Evolutionary conservation across 2,113 vertebrate species (phyloP), one percentile per base, ranked within the genome.

Genomic region (Phainopepla nitens): DNA sequence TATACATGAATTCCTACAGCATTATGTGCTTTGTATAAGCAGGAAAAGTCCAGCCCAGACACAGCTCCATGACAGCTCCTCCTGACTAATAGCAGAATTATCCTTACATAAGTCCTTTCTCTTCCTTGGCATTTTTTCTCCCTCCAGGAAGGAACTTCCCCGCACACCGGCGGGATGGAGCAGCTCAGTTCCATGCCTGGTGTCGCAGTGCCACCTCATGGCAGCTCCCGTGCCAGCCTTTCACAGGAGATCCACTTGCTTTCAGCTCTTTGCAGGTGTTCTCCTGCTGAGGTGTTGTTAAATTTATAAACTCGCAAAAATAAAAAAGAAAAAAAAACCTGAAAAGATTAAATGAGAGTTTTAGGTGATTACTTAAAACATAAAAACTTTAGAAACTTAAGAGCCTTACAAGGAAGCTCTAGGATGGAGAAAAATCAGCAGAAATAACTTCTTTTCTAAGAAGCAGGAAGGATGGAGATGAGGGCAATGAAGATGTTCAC

Each of bases 151-250:
- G 77, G 66, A 64, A 65, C 85, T 83, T 27, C 53, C 44, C n/a
- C 2, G 33, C 61, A 13, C 66, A 50, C 53, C 70, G 29, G 42
- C 27, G 13, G 49, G 80, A 31, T 7, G 53, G 22, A 15, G 20
- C 1, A 2, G 79, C 71, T 39, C 79, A 11, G 12, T 25, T 35
- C 94, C 96, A 96, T 98, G 96, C 93, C 79, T 92, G 88, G 81
- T 97, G 97, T 73, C 94, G 95, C 92, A 98, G 94, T 97, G 98
- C 98, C 98, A 98, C 94, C 98, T 98, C 13, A 97, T 85, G 98
- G 98, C 87, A 65, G 95, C 65, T 83, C 91, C 15, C 11, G 21
- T 28, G 88, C 91, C 80, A 85, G 73, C 86, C 53, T 42, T 31
- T 27, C 77, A 5, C n/a, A 28, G 41, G 15, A 20, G 9, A 25